Base-by-base conservation (phyloP, 2,888 invertebrate species). In the Piscicola geometra region DNA sequence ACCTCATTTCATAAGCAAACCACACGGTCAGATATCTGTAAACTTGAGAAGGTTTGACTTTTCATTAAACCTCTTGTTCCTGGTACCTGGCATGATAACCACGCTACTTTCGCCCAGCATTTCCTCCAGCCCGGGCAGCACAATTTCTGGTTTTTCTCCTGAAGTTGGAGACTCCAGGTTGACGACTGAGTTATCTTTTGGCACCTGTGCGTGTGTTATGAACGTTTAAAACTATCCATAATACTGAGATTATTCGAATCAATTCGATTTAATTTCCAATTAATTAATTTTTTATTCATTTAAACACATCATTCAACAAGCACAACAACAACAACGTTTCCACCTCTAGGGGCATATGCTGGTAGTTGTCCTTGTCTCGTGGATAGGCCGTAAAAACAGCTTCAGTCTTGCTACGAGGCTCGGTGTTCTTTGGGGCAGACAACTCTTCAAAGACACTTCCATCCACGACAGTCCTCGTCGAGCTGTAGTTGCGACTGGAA, bases 301-400 rank as follows among this genome's bases (percentile, higher is more conserved):
- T n/a, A n/a, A n/a, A n/a, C n/a, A n/a, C n/a, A n/a, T n/a, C n/a
- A n/a, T n/a, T n/a, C n/a, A n/a, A n/a, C n/a, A n/a, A n/a, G n/a
- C n/a, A 50, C 41, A 41, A 41, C 41, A 41, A 41, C 41, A 41
- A 41, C 41, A 41, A 15, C 41, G 5, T 41, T 30, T 33, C 52
- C 50, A 76, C 76, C 28, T 73, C 73, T n/a, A 76, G 73, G 47
- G 36, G 72, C 52, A 73, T 67, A 25, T 76, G 76, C 68, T 76
- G 76, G 67, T 73, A 76, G 50, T 73, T 76, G n/a, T 73, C 67
- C 35, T 68, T 73, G 33, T 73, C 76, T 36, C 76, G 67, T 33
- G 66, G n/a, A 18, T 66, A 64, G 30, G 73, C 60, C 18, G 50
- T 47, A 66, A 66, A 52, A 21, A 36, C 33, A 18, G n/a, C 21